phyloP scores from a whole-genome alignment of 2,113 vertebrate genomes.

The Pachypanchax playfairii region DNA sequence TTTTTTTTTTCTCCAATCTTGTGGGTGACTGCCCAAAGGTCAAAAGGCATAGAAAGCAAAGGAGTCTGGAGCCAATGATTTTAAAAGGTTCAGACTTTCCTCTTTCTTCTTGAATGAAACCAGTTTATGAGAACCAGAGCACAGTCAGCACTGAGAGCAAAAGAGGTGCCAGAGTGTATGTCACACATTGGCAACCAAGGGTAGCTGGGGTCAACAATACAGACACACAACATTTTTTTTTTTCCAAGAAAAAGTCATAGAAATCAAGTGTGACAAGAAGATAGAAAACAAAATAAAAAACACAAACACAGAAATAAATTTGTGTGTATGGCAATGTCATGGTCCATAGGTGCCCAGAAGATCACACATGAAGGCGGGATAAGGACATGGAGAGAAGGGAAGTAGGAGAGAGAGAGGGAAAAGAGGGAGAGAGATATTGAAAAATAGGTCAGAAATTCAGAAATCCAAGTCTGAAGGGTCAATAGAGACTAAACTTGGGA shows the following conservation, averaged over 20 bases:
- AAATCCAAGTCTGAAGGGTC: conserved; percentile 88
- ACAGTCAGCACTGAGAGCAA: conserved; percentile 88
- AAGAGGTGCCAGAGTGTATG: conserved; percentile 88
- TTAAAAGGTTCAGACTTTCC: conserved; percentile 62
- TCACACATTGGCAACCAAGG: conserved; percentile 86
- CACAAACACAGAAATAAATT: conserved; percentile 47
- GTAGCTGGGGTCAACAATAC: conserved; percentile 84
- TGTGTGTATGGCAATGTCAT: conserved; percentile 75
- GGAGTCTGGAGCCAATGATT: conserved; percentile 49
- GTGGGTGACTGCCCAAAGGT: conserved; percentile 77
- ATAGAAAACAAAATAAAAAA: conserved; percentile 8
- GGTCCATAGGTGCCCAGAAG: conserved; percentile 78
- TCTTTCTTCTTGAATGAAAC: conserved; percentile 65
- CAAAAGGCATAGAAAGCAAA: conserved; percentile 78
- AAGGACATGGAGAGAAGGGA: conserved; percentile 59
- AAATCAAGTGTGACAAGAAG: conserved; percentile 35
- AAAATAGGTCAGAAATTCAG: conserved; percentile 94
- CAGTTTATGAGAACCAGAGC: conserved; percentile 90
- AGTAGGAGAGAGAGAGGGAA: conserved; percentile 52
- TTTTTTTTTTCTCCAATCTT: conserved; percentile 55
- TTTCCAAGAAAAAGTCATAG: conserved; percentile 23
- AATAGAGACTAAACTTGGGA: conserved; percentile 82
- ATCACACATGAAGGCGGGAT: conserved; percentile 71
- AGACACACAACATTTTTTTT: conserved; percentile 62
- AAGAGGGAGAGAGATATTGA: conserved; percentile 85